A percentile compares a stretch with the other conserved stretches of the same genome.
phyloP scores from a whole-genome alignment of 37 sponge, comb jelly and placozoan species.

The Theonella swinhoei region DNA sequence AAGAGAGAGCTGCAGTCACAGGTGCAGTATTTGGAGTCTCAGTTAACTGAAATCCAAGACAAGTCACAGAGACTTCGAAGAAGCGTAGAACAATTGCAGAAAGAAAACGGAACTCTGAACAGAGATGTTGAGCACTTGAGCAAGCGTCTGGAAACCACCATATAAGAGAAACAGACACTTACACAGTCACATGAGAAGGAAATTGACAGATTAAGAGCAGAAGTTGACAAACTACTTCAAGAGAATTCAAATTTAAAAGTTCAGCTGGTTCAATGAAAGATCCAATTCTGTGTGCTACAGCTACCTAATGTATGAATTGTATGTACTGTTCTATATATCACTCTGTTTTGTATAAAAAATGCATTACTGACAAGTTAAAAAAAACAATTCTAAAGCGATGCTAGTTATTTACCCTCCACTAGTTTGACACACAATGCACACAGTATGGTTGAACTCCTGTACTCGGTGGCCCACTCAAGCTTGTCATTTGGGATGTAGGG shows the following conservation, averaged over 20 bases:
- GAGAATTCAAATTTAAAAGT: constrained; percentile 44
- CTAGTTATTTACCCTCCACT: too few species aligned
- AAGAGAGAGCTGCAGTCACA: background rate
- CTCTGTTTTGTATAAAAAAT: too few species aligned
- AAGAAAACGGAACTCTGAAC: constrained; percentile 18
- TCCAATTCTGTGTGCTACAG: too few species aligned
- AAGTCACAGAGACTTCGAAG: background rate
- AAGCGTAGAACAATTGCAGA: background rate
- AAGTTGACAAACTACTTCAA: constrained; percentile 23
- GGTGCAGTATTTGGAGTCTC: background rate
- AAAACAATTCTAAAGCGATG: too few species aligned
- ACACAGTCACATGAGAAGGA: constrained; percentile 57
- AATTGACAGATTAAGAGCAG: constrained; percentile 1
- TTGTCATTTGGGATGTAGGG: constrained; percentile 13
- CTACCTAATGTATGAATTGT: too few species aligned
- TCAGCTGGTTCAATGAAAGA: constrained; percentile 8
- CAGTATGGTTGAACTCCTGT: constrained; percentile 36
- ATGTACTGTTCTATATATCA: too few species aligned
- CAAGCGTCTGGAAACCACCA: constrained; percentile 10
- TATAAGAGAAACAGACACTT: constrained; percentile 29
- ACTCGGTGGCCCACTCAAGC: constrained; percentile 60
- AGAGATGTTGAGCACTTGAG: constrained; percentile 23
- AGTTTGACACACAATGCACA: constrained; percentile 22
- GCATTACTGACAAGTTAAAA: too few species aligned
- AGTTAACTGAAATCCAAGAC: background rate